Percentiles rank a stretch among this genome's conserved stretches.
These are phyloP conservation scores for Steinernema carpocapsae DNA, from an alignment of 2,888 invertebrate genomes.

Conservation along the genomic window DNA sequence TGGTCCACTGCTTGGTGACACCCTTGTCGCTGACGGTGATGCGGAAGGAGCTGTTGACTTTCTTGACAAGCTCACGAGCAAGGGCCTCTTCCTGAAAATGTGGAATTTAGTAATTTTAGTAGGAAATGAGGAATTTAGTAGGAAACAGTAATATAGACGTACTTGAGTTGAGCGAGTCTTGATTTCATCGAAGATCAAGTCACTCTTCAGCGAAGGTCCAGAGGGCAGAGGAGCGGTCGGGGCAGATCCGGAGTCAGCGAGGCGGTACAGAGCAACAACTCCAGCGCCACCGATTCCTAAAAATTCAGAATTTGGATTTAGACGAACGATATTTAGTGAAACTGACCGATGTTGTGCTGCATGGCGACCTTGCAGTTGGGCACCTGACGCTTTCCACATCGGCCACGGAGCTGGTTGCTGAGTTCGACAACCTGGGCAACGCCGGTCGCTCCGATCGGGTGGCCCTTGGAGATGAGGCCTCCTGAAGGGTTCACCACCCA, in stretches of 20 bases:
- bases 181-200: slow-evolving; percentile 81
- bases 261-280: slow-evolving; percentile 85
- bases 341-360: slow-evolving; percentile 89
- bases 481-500: slow-evolving; percentile 99
- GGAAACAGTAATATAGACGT: slow-evolving; percentile 38
- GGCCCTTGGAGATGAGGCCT: slow-evolving; percentile 97
- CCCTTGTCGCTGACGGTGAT: slow-evolving; percentile 80
- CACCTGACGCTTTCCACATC: slow-evolving; percentile 82
- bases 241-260: slow-evolving; percentile 71
- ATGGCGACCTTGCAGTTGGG: slow-evolving; percentile 76
- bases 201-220: slow-evolving; percentile 77
- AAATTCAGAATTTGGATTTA: slow-evolving; percentile 13
- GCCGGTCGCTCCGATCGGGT: slow-evolving; percentile 93
- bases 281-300: slow-evolving; percentile 82
- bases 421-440: slow-evolving; percentile 89
- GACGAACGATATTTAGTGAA: background rate
- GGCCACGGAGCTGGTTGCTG: slow-evolving; percentile 83
- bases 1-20: slow-evolving; percentile 85
- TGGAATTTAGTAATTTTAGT: background rate
- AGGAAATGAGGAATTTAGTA: background rate
- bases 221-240: slow-evolving; percentile 49
- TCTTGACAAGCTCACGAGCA: slow-evolving; percentile 74
- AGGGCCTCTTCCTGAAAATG: slow-evolving; percentile 72
- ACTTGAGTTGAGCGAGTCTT: slow-evolving; percentile 71
- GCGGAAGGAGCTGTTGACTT: slow-evolving; percentile 82